phyloP scores from a whole-genome alignment of 1,140 invertebrate species.

The Chrysoperla carnea region DNA sequence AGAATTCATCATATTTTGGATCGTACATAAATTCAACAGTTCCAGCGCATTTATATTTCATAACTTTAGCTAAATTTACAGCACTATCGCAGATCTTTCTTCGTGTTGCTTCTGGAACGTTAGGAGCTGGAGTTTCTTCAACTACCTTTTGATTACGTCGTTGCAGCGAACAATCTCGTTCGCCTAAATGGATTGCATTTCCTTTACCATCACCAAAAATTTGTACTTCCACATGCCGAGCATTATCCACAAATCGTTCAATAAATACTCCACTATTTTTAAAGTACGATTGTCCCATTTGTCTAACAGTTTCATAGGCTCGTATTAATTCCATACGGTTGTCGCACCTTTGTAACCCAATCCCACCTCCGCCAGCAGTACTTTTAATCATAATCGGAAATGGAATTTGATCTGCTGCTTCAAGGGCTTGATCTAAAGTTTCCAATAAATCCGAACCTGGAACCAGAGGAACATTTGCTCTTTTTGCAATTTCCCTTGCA shows the following conservation, averaged over 20 bases:
- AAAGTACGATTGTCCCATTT: too few relatives aligned
- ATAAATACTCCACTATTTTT: too few relatives aligned
- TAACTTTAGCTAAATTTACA: constrained; percentile 33
- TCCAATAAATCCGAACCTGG: constrained; percentile 4
- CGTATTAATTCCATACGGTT: too few relatives aligned
- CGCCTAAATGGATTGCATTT: constrained; percentile 17
- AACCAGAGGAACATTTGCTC: constrained; percentile 40
- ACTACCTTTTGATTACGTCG: constrained; percentile 54
- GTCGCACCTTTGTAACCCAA: constrained; percentile 38
- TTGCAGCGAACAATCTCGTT: constrained; percentile 55
- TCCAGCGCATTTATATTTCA: constrained; percentile 45
- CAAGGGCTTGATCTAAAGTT: background rate
- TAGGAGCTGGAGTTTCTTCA: constrained; percentile 44
- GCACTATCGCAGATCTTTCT: constrained; percentile 43
- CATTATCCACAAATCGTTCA: background rate
- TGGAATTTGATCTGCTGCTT: constrained; percentile 24
- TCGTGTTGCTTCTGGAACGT: constrained; percentile 33
- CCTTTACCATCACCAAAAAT: constrained; percentile 11
- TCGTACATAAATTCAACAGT: constrained; percentile 56
- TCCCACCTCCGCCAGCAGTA: constrained; percentile 47
- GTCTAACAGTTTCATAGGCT: too few relatives aligned
- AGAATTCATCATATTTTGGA: constrained; percentile 38
- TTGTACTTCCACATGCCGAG: too few relatives aligned
- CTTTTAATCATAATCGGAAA: constrained; percentile 58
- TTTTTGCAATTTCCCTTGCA: constrained; percentile 44